Percentiles rank a stretch among this genome's conserved stretches.
These are phyloP conservation scores for Bombus huntii DNA, from an alignment of 1,140 invertebrate species.

Conservation along the genomic window DNA sequence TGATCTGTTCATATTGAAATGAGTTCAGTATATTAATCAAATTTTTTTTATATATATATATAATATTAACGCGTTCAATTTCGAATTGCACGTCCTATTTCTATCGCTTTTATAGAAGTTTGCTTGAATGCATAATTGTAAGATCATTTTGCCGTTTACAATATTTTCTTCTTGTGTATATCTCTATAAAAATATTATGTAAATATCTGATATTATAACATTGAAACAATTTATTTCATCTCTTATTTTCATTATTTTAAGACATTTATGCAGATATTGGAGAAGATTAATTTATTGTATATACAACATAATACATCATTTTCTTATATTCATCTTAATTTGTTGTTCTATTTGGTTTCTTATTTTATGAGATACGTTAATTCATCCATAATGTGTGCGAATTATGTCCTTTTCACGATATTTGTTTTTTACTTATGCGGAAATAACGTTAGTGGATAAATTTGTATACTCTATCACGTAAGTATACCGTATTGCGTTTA, in stretches of 20 bases:
- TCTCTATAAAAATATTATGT: constrained; percentile 10
- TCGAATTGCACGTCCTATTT: background rate
- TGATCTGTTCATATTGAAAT: background rate
- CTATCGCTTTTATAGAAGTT: background rate
- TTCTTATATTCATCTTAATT: constrained; percentile 24
- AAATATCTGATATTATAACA: constrained; percentile 30
- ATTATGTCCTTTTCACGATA: constrained; percentile 4
- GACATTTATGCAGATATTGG: background rate
- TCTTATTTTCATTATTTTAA: constrained; percentile 7
- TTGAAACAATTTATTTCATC: background rate
- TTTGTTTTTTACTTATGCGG: constrained; percentile 42
- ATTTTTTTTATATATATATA: constrained; percentile 7
- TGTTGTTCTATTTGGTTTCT: background rate
- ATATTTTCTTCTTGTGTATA: constrained; percentile 8
- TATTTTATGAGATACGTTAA: constrained; percentile 6
- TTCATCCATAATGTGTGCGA: constrained; percentile 22
- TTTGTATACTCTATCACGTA: constrained; percentile 65
- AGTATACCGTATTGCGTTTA: constrained; percentile 59
- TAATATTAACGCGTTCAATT: background rate
- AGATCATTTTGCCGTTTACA: background rate
- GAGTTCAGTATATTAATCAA: background rate
- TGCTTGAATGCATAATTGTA: constrained; percentile 12
- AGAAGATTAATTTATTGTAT: constrained; percentile 37
- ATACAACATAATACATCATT: constrained; percentile 29
- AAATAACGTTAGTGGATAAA: constrained; percentile 53